Conservation (phyloP, 2,113 vertebrate species). For the Anseranas semipalmata region DNA sequence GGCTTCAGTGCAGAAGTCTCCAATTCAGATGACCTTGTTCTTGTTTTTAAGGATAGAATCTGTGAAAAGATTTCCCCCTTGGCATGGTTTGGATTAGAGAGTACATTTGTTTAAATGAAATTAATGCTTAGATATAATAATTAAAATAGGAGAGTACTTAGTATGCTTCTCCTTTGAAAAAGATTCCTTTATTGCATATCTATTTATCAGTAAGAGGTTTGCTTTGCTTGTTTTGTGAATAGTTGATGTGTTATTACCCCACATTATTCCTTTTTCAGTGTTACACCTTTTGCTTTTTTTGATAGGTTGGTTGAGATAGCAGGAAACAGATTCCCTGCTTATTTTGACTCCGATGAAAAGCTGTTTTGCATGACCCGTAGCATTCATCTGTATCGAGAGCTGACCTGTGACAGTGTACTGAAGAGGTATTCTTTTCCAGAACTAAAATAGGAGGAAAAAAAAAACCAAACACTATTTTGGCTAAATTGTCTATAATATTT, state of each 20-base stretch:
- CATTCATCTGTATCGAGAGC: conserved; percentile 82
- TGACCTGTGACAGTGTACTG: conserved; percentile 82
- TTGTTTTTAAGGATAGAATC: background rate
- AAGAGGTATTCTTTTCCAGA: conserved; percentile 72
- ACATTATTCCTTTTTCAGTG: background rate
- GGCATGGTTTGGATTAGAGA: background rate
- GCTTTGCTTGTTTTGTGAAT: background rate
- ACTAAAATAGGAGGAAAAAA: background rate
- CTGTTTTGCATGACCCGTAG: conserved; percentile 77
- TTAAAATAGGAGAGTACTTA: background rate
- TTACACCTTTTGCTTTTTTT: background rate
- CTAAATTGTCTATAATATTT: background rate
- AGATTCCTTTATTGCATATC: background rate
- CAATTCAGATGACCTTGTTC: background rate
- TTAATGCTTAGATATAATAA: background rate
- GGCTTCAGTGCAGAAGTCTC: background rate
- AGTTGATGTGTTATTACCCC: background rate
- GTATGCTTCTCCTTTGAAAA: background rate
- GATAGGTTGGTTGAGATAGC: conserved; percentile 84
- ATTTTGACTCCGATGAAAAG: conserved; percentile 79
- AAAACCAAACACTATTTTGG: background rate
- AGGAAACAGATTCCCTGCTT: conserved; percentile 77
- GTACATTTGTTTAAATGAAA: background rate
- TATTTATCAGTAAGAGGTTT: background rate
- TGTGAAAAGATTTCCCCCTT: background rate